Percentiles rank a stretch among this genome's conserved stretches.
Evolutionary conservation across 2,888 invertebrate species (phyloP).

Genomic region (Didymodactylos carnosus): DNA sequence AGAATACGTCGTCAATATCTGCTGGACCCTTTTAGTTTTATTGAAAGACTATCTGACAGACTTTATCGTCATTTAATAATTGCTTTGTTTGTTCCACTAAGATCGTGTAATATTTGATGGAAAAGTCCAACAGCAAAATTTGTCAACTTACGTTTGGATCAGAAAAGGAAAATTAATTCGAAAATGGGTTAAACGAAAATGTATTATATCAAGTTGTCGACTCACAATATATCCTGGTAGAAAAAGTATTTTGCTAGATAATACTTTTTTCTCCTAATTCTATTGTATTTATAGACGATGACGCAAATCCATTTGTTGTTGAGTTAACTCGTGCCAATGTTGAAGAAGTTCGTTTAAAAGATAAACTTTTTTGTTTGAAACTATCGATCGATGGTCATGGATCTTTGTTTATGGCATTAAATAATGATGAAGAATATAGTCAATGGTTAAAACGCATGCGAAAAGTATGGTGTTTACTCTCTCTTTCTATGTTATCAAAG

Average conservation of each 20-base stretch:
- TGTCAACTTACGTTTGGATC: constrained; percentile 26
- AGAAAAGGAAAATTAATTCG: constrained; percentile 32
- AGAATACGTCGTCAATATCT: too few relatives aligned
- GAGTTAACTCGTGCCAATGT: constrained; percentile 31
- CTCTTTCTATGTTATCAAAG: background rate
- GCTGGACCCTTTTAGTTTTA: too few relatives aligned
- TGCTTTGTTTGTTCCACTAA: constrained; percentile 20
- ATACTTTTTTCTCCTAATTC: background rate
- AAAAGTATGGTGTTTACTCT: too few relatives aligned
- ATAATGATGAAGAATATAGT: constrained; percentile 23
- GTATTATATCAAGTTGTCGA: constrained; percentile 32
- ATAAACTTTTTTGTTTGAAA: constrained; percentile 26
- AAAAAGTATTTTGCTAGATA: background rate
- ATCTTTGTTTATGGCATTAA: constrained; percentile 28
- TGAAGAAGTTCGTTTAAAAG: constrained; percentile 29
- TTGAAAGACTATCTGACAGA: too few relatives aligned
- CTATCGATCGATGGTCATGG: constrained; percentile 28
- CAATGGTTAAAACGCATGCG: constrained; percentile 30
- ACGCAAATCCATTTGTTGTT: constrained; percentile 25
- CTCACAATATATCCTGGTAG: constrained; percentile 33
- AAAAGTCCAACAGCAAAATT: constrained; percentile 28
- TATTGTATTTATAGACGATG: constrained; percentile 18
- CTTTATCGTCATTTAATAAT: too few relatives aligned
- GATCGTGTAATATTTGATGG: constrained; percentile 32
- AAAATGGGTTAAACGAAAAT: constrained; percentile 30